These are phyloP conservation scores for Luscinia luscinia DNA, from an alignment of 2,797 vertebrate genomes.

Conservation along the genomic window DNA sequence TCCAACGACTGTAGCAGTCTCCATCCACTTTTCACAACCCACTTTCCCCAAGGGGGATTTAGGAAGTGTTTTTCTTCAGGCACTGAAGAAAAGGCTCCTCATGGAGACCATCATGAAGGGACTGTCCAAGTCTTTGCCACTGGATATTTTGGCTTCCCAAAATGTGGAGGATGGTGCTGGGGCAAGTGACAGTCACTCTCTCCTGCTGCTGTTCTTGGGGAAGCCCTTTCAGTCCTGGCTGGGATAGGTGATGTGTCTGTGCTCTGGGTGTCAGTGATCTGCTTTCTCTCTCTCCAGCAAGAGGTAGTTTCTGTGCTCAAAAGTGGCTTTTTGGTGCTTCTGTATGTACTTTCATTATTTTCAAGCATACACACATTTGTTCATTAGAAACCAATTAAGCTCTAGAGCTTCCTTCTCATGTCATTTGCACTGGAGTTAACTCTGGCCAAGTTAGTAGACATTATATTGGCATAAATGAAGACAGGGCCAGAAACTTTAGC, in stretches of 20 bases:
- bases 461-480: background rate
- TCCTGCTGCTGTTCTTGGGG: background rate
- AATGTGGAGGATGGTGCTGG: background rate
- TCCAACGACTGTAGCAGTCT: background rate
- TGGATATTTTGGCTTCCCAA: background rate
- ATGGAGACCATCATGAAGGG: background rate
- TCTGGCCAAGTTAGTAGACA: background rate
- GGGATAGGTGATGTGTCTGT: background rate
- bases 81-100: background rate
- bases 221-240: background rate
- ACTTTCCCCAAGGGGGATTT: background rate
- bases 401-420: background rate
- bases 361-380: background rate
- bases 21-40: background rate
- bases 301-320: background rate
- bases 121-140: background rate
- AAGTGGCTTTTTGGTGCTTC: background rate
- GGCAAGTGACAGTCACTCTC: background rate
- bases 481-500: background rate
- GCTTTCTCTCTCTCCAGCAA: background rate
- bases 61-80: background rate
- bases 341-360: background rate
- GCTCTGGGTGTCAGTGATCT: accelerated
- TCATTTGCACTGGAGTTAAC: background rate
- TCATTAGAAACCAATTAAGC: background rate